phyloP scores from a whole-genome alignment of 2,113 vertebrate genomes.

The Aspiorhynchus laticeps region DNA sequence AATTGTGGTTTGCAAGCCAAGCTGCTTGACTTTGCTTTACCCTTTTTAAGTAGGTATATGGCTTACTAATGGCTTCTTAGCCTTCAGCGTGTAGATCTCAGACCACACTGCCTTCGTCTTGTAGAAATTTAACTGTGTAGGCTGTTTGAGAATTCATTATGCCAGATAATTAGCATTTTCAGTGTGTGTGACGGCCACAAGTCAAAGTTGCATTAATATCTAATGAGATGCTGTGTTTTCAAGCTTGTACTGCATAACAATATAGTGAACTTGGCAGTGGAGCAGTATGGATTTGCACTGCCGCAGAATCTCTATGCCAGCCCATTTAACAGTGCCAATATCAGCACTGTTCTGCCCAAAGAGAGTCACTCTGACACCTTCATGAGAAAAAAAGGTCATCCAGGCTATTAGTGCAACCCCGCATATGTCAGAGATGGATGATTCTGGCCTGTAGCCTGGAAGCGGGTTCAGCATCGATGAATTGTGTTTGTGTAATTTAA shows the following conservation, averaged over 20 bases:
- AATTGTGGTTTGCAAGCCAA: neutral
- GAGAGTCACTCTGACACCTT: constrained; percentile 15
- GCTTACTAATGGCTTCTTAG: constrained; percentile 24
- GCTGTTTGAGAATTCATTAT: constrained; percentile 24
- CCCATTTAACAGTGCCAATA: constrained; percentile 26
- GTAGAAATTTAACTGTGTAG: neutral
- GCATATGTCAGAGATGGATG: constrained; percentile 33
- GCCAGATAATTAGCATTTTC: constrained; percentile 16
- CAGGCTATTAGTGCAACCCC: neutral
- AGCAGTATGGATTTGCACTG: constrained; percentile 12
- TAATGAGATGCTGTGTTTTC: constrained; percentile 10
- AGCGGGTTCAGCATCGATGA: neutral
- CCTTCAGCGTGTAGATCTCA: constrained; percentile 5
- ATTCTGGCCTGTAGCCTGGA: neutral
- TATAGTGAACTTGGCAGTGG: constrained; percentile 43
- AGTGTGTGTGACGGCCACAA: neutral
- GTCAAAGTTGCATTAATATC: constrained; percentile 1
- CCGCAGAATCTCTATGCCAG: neutral
- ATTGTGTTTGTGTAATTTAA: constrained; percentile 9
- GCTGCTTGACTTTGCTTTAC: constrained; percentile 29
- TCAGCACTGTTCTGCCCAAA: constrained; percentile 26
- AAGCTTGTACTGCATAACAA: neutral
- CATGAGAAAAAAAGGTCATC: constrained; percentile 19
- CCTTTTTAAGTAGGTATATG: constrained; percentile 12
- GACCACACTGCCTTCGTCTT: neutral